Evolutionary conservation across 2,888 invertebrate species (phyloP), one percentile per base, ranked within the genome.

Genomic region (Augiades crinisus): DNA sequence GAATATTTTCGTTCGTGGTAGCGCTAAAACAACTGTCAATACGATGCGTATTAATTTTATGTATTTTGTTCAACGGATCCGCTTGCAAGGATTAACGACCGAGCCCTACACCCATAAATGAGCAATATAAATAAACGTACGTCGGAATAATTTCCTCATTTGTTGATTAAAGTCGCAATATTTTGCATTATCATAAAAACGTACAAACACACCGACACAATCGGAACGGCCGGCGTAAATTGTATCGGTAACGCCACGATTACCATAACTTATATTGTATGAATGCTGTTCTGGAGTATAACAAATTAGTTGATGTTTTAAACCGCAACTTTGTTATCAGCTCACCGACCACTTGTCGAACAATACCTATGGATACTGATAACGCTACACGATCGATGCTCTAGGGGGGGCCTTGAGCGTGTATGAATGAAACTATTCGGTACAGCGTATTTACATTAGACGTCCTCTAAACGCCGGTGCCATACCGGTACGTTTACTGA

Each of bases 341-440:
- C 30, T 13, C 14, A n/a, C 31, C 27, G 38, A 44, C 7, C 36
- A 16, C 41, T 43, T n/a, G n/a, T 7, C 14, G 40, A 14, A 17
- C 36, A 27, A 43, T 36, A 43, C 56, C 17, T 52, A 37, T 19
- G 36, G 19, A 5, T 30, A 64, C 56, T 70, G 78, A 78, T 78
- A 80, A 70, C 66, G 61, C 41, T 53, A 44, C 53, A 57, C 61
- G 57, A 68, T 68, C 75, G 62, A 68, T 70, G 27, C 14, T 21
- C 24, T 47, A 2, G 12, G n/a, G 14, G 31, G 49, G 63, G 61
- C 77, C 74, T 76, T 74, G 72, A 64, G 61, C 50, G 58, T 46
- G 58, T 65, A 67, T 74, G 70, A 76, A 75, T 75, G 72, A 70
- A 69, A 62, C 55, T 37, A 50, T 58, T 60, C 57, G 58, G 59